Conservation (phyloP, 2,797 vertebrate genomes). For the Schizopygopsis malacanthus region DNA sequence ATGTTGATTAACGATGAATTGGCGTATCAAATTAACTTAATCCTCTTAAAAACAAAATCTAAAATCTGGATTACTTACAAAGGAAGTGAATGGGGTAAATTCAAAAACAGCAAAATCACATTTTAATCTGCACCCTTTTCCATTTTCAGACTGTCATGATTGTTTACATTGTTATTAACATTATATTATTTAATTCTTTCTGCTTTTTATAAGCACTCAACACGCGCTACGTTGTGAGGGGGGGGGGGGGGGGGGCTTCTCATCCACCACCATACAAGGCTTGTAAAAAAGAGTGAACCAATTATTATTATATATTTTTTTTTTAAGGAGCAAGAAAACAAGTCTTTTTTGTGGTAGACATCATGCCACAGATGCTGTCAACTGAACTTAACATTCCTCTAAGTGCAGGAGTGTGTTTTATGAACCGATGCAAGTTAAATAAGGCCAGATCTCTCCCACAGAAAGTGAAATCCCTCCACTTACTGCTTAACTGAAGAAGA, state of each 20-base stretch:
- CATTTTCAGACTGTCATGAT: background rate
- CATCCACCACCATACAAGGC: background rate
- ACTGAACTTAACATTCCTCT: background rate
- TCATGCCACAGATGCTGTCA: background rate
- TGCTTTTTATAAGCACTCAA: no score
- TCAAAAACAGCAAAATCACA: background rate
- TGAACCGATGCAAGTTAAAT: slow-evolving; percentile 15
- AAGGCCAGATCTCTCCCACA: background rate
- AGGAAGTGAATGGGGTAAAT: background rate
- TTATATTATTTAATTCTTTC: no score
- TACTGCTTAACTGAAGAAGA: slow-evolving; percentile 25
- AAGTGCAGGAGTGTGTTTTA: slow-evolving; percentile 17
- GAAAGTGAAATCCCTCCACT: slow-evolving; percentile 44
- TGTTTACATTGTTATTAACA: background rate
- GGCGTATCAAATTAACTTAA: background rate
- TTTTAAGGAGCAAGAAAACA: background rate
- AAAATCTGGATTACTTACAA: background rate
- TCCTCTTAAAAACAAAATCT: background rate
- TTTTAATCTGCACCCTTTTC: background rate
- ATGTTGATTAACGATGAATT: slow-evolving; percentile 11
- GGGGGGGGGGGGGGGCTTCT: no score
- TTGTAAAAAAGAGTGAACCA: background rate
- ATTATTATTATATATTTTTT: background rate
- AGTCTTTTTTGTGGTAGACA: background rate
- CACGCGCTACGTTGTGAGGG: no score